Evolutionary conservation across 2,113 vertebrate species (phyloP), one percentile per base, ranked within the genome.

Genomic region (Tyto alba): DNA sequence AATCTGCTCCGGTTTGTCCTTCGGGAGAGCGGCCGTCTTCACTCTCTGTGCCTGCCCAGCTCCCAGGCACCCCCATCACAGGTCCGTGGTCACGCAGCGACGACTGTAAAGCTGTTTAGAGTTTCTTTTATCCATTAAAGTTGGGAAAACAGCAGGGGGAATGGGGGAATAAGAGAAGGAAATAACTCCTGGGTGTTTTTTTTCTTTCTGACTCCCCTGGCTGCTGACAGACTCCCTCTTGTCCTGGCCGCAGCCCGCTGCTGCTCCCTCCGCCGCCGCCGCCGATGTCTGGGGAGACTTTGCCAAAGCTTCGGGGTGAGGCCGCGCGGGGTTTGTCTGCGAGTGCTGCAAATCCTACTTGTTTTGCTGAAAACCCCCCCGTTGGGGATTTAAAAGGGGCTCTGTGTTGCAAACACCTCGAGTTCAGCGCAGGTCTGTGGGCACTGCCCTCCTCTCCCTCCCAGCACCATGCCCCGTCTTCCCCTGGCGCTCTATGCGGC

Each of bases 231-330:
- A 97, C 32, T 77, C 96, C 16, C 67, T 95, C 19, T 5, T 82
- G 69, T 60, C 97, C 91, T 97, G 97, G 98, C 98, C 97, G 0
- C 97, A 96, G 45, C 93, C 96, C 1, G 26, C 62, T 32, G 96
- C 87, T 55, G 95, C 98, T 82, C 93, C 97, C 2, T 41, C 96
- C 13, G 36, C 91, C 0, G 18, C 97, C 2, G 67, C 96, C 22
- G 26, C 98, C 1, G 99, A 99, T 14, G 2, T 98, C 78, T 99
- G 99, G 99, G 99, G 99, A 27, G 99, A 99, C 95, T 99, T 99
- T 64, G 98, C 99, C 43, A 99, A 98, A 67, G 98, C 99, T 38
- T 98, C 99, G 4, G 99, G 98, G 99, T 99, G 95, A 98, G 99
- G 93, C 91, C 9, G 2, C 2, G 17, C 1, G 84, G 60, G 71